phyloP scores from a whole-genome alignment of 1,140 invertebrate genomes.

The Doryteuthis pealeii region DNA sequence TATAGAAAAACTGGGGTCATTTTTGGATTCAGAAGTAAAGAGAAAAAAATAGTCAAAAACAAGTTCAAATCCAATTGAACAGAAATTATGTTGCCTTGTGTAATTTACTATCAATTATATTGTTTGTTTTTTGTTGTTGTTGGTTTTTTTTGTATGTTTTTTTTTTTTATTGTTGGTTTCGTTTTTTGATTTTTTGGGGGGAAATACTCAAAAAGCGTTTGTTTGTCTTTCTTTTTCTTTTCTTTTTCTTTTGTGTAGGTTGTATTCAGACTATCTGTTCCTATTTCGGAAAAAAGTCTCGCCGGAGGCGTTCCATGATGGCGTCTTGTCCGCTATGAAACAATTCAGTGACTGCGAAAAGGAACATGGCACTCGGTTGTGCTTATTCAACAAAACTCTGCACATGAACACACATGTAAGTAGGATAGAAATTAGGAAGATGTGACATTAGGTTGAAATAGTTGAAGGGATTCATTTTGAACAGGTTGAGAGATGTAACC shows the following conservation, averaged over 20 bases:
- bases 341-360: slow-evolving; percentile 23
- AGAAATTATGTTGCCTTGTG: no score
- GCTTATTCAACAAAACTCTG: slow-evolving; percentile 30
- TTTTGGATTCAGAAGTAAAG: no score
- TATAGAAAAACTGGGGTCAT: no score
- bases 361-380: slow-evolving; percentile 12
- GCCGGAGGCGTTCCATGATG: slow-evolving; percentile 25
- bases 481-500: not conserved
- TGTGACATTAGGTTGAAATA: not conserved
- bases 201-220: not conserved
- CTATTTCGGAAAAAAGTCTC: slow-evolving; percentile 27
- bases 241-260: slow-evolving; percentile 24
- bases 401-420: slow-evolving; percentile 32
- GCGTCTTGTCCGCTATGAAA: slow-evolving; percentile 25
- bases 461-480: not conserved
- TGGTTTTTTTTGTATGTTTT: not conserved
- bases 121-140: not conserved
- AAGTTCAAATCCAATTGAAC: no score
- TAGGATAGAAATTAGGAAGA: not conserved
- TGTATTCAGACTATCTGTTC: slow-evolving; percentile 43
- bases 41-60: no score
- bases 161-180: not conserved
- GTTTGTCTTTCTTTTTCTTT: not conserved
- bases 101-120: no score
- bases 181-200: not conserved